A percentile compares a stretch with the other conserved stretches of the same genome.
These are phyloP conservation scores for Chitala chitala DNA, from an alignment of 2,113 vertebrate species.

Conservation along the genomic window DNA sequence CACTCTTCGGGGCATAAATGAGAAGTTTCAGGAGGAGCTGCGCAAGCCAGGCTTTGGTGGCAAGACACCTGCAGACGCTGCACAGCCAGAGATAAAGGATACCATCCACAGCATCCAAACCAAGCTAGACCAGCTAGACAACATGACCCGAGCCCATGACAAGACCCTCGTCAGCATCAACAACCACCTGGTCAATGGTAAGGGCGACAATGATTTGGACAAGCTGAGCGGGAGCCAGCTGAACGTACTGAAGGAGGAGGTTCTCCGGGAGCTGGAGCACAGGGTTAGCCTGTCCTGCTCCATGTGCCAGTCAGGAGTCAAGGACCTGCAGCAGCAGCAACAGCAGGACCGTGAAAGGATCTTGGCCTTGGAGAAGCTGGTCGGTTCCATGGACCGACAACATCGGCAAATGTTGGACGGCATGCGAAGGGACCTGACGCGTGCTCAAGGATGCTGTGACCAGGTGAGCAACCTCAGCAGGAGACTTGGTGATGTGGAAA, in stretches of 20 bases:
- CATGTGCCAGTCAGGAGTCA: constrained; percentile 66
- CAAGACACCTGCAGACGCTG: constrained; percentile 69
- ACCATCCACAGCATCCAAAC: constrained; percentile 77
- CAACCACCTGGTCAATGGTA: constrained; percentile 61
- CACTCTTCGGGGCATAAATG: constrained; percentile 63
- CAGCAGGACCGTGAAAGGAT: constrained; percentile 74
- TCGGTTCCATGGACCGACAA: constrained; percentile 71
- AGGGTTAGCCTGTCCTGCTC: constrained; percentile 75
- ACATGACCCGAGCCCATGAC: constrained; percentile 74
- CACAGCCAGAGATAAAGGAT: constrained; percentile 76
- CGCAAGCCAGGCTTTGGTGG: constrained; percentile 52
- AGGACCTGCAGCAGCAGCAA: constrained; percentile 70
- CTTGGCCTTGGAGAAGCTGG: constrained; percentile 69
- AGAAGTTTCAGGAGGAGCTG: constrained; percentile 56
- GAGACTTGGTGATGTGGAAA: constrained; percentile 57
- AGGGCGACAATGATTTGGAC: constrained; percentile 49
- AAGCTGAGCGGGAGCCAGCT: constrained; percentile 30
- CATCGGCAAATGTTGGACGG: constrained; percentile 62
- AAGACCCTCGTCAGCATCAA: constrained; percentile 68
- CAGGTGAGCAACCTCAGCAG: constrained; percentile 54
- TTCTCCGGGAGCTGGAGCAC: constrained; percentile 69
- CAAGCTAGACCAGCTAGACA: constrained; percentile 80
- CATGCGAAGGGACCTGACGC: constrained; percentile 52
- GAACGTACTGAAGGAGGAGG: constrained; percentile 53
- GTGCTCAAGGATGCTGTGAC: constrained; percentile 58